Conservation (phyloP, 2,113 vertebrate species). For the Crotalus viridis region DNA sequence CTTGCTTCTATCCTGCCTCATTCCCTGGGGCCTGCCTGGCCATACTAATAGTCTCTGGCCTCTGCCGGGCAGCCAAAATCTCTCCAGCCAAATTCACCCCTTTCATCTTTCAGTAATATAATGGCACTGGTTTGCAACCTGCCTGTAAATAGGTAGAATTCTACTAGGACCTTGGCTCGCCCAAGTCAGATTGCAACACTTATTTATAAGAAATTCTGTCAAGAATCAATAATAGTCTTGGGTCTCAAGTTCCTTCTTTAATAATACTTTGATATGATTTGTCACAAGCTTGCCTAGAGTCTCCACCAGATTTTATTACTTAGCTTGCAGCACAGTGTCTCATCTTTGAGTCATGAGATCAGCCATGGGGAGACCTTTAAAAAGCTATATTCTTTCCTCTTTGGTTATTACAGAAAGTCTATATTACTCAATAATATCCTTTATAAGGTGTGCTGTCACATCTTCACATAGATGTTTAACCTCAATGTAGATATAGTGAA, state of each 20-base stretch:
- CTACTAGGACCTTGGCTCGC: constrained; percentile 79
- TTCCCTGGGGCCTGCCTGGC: not conserved
- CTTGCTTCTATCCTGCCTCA: not conserved
- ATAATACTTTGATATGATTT: constrained; percentile 94
- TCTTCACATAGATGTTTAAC: constrained; percentile 83
- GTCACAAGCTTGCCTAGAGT: constrained; percentile 86
- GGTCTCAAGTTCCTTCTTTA: constrained; percentile 90
- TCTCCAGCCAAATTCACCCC: constrained; percentile 62
- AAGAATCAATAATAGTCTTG: constrained; percentile 91
- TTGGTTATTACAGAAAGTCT: constrained; percentile 87
- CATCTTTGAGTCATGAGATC: constrained; percentile 87
- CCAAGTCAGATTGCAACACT: constrained; percentile 85
- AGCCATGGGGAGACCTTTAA: constrained; percentile 84
- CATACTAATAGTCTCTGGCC: constrained; percentile 37
- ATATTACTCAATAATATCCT: constrained; percentile 85
- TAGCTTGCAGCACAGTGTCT: constrained; percentile 84
- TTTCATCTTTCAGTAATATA: constrained; percentile 74
- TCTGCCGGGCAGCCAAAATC: constrained; percentile 70
- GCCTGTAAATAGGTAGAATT: constrained; percentile 77
- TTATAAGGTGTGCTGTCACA: constrained; percentile 82
- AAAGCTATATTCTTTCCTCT: constrained; percentile 85
- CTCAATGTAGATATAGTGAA: constrained; percentile 77
- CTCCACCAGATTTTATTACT: constrained; percentile 88
- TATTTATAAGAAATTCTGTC: constrained; percentile 90
- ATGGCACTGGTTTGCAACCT: constrained; percentile 75